Conservation (phyloP, 2,797 vertebrate genomes). For the Tapirus indicus region DNA sequence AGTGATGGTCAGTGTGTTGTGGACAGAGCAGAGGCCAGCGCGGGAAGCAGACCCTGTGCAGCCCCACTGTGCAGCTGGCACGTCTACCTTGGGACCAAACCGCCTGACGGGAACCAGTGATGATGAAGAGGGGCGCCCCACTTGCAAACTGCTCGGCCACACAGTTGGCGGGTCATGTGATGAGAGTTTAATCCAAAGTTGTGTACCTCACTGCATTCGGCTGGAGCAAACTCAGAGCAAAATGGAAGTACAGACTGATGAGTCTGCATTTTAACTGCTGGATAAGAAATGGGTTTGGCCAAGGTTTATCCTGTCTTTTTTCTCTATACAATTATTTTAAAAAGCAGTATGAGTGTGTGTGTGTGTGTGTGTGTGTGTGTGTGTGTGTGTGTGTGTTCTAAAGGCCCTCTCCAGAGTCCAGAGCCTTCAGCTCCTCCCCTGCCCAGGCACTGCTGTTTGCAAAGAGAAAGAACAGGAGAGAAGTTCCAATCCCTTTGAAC, state of each 20-base stretch:
- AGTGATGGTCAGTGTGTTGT: accelerated
- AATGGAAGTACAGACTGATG: background rate
- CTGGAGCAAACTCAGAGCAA: slow-evolving; percentile 72
- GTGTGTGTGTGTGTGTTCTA: background rate
- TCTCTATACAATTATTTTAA: background rate
- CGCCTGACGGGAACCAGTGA: background rate
- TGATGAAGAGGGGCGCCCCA: slow-evolving; percentile 59
- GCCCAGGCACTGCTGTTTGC: background rate
- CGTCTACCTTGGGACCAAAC: background rate
- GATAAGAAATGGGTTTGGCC: background rate
- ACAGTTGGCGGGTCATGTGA: slow-evolving; percentile 67
- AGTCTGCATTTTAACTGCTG: background rate
- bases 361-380: too few relatives aligned
- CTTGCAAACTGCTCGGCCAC: slow-evolving; percentile 60
- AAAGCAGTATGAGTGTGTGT: too few relatives aligned
- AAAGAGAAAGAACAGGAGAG: background rate
- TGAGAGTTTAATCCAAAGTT: slow-evolving; percentile 75
- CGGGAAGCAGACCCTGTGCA: accelerated
- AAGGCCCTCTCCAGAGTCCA: background rate
- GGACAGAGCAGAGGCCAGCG: background rate
- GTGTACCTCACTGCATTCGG: slow-evolving; percentile 16
- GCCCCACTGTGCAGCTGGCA: slow-evolving; percentile 30
- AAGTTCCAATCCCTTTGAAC: background rate
- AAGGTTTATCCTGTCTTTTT: background rate
- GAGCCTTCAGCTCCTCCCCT: background rate